Percentiles rank a stretch among this genome's conserved stretches.
phyloP scores from a whole-genome alignment of 2,113 vertebrate genomes.

The Varanus salvator region DNA sequence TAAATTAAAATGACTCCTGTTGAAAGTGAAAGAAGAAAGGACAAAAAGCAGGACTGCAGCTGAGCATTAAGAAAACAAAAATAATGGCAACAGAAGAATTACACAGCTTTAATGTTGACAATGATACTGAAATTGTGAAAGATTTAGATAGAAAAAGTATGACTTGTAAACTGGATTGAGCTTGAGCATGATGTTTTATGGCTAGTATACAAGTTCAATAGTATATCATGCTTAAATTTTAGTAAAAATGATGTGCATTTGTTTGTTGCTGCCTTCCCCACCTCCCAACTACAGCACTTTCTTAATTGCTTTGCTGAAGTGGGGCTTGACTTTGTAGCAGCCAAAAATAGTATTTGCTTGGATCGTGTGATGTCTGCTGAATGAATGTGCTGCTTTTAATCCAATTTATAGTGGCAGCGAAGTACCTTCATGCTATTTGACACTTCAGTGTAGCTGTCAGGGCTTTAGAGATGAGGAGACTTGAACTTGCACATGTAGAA shows the following conservation, averaged over 20 bases:
- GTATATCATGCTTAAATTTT: not conserved
- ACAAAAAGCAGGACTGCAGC: too few species aligned
- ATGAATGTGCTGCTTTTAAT: slow-evolving; percentile 10
- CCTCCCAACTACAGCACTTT: not conserved
- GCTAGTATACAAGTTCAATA: not conserved
- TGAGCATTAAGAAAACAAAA: too few species aligned
- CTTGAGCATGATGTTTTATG: not conserved
- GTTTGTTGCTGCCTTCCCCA: not conserved
- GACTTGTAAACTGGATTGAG: not conserved
- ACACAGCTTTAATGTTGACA: too few species aligned
- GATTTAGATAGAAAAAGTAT: too few species aligned
- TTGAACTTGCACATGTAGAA: not conserved
- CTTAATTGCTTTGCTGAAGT: slow-evolving; percentile 22
- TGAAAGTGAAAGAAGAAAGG: too few species aligned
- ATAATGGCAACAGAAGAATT: too few species aligned
- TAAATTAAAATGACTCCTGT: too few species aligned
- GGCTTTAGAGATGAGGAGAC: slow-evolving; percentile 1
- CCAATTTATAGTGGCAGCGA: slow-evolving; percentile 16
- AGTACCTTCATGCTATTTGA: slow-evolving; percentile 9
- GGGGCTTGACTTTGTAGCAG: slow-evolving; percentile 12
- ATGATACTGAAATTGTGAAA: too few species aligned
- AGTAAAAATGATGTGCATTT: not conserved
- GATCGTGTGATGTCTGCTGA: slow-evolving; percentile 3
- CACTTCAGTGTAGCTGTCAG: not conserved
- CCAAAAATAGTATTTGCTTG: slow-evolving; percentile 6